Conservation (phyloP, 2,797 vertebrate genomes). For the Acanthis flammea region DNA sequence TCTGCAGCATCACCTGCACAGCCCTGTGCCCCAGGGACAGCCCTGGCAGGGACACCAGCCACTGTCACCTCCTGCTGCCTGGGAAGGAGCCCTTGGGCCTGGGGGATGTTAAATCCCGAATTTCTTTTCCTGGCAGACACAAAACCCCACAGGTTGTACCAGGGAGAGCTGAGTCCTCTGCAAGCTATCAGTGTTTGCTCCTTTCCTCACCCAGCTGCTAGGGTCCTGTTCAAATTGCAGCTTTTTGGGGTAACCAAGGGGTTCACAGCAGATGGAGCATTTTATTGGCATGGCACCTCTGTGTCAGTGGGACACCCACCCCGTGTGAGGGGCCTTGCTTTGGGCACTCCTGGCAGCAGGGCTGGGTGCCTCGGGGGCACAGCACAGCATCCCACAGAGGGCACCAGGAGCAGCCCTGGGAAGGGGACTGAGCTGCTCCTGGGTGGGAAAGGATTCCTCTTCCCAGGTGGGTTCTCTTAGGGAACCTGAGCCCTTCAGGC, state of each 20-base stretch:
- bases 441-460: too few species aligned
- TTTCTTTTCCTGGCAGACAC: neutral
- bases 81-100: accelerated
- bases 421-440: neutral
- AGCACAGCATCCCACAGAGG: neutral
- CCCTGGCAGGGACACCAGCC: accelerated
- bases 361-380: accelerated
- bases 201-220: neutral
- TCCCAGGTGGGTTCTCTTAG: neutral
- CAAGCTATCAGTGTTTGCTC: neutral
- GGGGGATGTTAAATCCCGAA: accelerated
- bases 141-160: accelerated
- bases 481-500: neutral
- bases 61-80: accelerated
- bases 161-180: neutral
- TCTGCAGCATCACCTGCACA: accelerated
- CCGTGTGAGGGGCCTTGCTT: neutral
- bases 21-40: neutral
- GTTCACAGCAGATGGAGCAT: neutral
- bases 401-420: accelerated
- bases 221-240: neutral
- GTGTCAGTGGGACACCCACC: accelerated
- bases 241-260: neutral
- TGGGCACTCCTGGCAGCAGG: accelerated
- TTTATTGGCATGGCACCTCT: neutral